phyloP scores from a whole-genome alignment of 2,113 vertebrate species.

The Anolis carolinensis region DNA sequence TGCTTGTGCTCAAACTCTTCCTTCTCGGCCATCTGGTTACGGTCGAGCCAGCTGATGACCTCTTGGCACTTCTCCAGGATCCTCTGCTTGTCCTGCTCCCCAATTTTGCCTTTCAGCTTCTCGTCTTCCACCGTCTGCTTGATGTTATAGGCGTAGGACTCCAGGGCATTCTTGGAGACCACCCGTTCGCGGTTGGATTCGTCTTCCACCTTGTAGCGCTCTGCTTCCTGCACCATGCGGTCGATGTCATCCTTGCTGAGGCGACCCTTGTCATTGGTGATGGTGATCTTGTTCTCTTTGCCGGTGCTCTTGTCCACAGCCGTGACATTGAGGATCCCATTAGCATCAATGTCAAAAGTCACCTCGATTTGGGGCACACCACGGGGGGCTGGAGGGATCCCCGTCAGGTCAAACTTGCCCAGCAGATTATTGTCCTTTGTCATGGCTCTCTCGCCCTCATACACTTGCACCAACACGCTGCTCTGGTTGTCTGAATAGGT shows the following conservation, averaged over 20 bases:
- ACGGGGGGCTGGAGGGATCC: conserved; percentile 81
- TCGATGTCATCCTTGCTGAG: conserved; percentile 85
- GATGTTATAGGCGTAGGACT: conserved; percentile 83
- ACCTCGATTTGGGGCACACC: conserved; percentile 85
- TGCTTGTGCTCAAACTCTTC: conserved; percentile 86
- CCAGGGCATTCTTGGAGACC: conserved; percentile 79
- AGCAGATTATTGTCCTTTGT: conserved; percentile 86
- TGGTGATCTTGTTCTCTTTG: conserved; percentile 86
- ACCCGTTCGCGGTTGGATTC: conserved; percentile 80
- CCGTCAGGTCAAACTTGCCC: conserved; percentile 83
- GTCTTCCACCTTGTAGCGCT: conserved; percentile 83
- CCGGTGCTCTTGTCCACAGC: conserved; percentile 85
- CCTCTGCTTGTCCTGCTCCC: conserved; percentile 81
- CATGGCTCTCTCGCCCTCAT: conserved; percentile 82
- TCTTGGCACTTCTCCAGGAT: conserved; percentile 82
- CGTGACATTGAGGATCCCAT: conserved; percentile 82
- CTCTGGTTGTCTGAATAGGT: conserved; percentile 85
- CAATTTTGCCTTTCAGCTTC: conserved; percentile 83
- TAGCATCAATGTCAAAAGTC: conserved; percentile 84
- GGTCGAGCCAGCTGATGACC: conserved; percentile 80
- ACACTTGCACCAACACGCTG: conserved; percentile 82
- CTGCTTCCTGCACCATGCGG: conserved; percentile 85
- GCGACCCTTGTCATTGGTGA: conserved; percentile 85
- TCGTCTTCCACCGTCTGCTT: conserved; percentile 83
- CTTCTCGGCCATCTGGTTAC: conserved; percentile 85